Conservation (phyloP, 2,888 invertebrate species). For the Ceraclea dissimilis region DNA sequence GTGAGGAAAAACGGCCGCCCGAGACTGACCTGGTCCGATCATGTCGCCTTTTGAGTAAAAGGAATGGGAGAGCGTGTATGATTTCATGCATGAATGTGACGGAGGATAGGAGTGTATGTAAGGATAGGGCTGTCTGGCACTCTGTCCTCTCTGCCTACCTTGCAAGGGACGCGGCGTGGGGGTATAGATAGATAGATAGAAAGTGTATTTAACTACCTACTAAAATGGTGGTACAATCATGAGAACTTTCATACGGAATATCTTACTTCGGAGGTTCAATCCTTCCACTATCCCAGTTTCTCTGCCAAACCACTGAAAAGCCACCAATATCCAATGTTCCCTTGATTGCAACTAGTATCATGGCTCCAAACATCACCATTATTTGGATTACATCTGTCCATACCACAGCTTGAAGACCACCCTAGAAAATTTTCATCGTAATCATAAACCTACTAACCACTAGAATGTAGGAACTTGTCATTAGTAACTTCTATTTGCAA, state of each 20-base stretch:
- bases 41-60: too few relatives aligned
- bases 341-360: constrained; percentile 64
- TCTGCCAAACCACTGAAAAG: constrained; percentile 52
- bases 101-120: too few relatives aligned
- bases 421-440: constrained; percentile 52
- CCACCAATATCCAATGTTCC: constrained; percentile 70
- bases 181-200: background rate
- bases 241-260: too few relatives aligned
- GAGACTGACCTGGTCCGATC: too few relatives aligned
- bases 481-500: too few relatives aligned
- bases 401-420: constrained; percentile 72
- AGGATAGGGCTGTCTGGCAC: too few relatives aligned
- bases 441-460: background rate
- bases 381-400: constrained; percentile 80
- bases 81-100: too few relatives aligned
- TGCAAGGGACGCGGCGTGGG: too few relatives aligned
- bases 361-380: constrained; percentile 66
- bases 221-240: too few relatives aligned
- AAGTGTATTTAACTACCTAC: background rate
- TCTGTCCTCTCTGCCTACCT: too few relatives aligned
- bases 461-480: constrained; percentile 3
- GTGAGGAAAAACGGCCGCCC: too few relatives aligned
- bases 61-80: too few relatives aligned
- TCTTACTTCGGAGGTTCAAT: constrained; percentile 61
- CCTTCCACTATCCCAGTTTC: constrained; percentile 61